phyloP scores from a whole-genome alignment of 2,888 invertebrate species.

The Pyrrhosoma nymphula region DNA sequence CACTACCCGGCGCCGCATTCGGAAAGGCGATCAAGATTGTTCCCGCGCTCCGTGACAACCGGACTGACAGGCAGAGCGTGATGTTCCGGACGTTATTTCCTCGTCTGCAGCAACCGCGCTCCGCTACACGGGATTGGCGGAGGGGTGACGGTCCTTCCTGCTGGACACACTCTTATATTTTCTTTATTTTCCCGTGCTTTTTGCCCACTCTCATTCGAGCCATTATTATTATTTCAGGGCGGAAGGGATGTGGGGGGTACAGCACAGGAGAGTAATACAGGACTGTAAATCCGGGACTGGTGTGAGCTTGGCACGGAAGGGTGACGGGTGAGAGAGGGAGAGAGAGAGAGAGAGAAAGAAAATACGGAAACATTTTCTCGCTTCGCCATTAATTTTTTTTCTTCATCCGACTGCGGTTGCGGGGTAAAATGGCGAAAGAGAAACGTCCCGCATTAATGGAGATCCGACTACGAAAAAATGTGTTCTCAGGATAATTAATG shows the following conservation, averaged over 20 bases:
- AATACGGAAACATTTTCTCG: background rate
- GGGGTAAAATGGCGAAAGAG: background rate
- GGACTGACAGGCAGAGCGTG: constrained; percentile 13
- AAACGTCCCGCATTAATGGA: background rate
- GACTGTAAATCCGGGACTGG: background rate
- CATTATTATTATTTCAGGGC: constrained; percentile 43
- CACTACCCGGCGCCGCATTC: background rate
- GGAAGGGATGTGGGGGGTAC: background rate
- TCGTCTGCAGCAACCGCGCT: background rate
- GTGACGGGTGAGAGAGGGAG: background rate
- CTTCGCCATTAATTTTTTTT: background rate
- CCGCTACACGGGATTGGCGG: too few species aligned
- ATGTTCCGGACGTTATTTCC: constrained; percentile 34
- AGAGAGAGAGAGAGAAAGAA: background rate
- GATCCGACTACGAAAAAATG: constrained; percentile 12
- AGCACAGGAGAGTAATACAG: background rate
- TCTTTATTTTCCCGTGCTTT: too few species aligned
- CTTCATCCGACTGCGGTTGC: background rate
- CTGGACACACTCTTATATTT: too few species aligned
- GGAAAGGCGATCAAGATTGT: constrained; percentile 36
- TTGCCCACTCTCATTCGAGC: too few species aligned
- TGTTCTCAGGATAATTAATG: constrained; percentile 45
- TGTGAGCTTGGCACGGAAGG: background rate
- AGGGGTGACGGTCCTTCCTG: too few species aligned
- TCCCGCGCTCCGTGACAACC: constrained; percentile 1